Conservation (phyloP, 2,113 vertebrate genomes). For the Thamnophis sirtalis region DNA sequence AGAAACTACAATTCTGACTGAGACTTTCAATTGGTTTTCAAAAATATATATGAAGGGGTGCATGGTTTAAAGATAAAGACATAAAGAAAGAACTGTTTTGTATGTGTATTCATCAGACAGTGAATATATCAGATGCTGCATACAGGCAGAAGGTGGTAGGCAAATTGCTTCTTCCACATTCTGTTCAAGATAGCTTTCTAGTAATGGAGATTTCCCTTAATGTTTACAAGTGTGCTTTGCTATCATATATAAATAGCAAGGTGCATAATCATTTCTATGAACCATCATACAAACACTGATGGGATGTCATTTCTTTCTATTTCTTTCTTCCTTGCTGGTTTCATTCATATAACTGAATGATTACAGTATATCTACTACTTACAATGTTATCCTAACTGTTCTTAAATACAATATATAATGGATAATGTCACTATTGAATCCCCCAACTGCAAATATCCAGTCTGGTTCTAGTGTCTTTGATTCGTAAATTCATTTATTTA, state of each 20-base stretch:
- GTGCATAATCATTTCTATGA: neutral
- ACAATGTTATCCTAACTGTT: conserved; percentile 23
- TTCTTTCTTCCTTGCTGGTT: neutral
- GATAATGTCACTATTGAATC: neutral
- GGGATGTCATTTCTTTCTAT: conserved; percentile 1
- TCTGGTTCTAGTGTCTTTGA: neutral
- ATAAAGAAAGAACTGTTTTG: neutral
- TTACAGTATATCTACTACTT: conserved; percentile 19
- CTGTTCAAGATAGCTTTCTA: neutral
- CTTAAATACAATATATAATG: conserved; percentile 40
- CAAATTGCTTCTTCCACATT: neutral
- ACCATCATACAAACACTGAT: neutral
- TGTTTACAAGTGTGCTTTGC: neutral
- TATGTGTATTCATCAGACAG: neutral
- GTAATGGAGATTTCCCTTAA: neutral
- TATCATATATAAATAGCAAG: neutral
- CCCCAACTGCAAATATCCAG: accelerated
- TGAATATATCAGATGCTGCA: neutral
- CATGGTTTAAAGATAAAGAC: neutral
- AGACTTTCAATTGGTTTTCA: neutral
- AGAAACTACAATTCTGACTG: neutral
- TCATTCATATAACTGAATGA: neutral
- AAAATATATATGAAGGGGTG: neutral
- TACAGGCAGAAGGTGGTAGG: neutral
- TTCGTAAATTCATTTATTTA: neutral